Evolutionary conservation across 2,797 vertebrate species (phyloP).

Genomic region (Dipus sagitta): DNA sequence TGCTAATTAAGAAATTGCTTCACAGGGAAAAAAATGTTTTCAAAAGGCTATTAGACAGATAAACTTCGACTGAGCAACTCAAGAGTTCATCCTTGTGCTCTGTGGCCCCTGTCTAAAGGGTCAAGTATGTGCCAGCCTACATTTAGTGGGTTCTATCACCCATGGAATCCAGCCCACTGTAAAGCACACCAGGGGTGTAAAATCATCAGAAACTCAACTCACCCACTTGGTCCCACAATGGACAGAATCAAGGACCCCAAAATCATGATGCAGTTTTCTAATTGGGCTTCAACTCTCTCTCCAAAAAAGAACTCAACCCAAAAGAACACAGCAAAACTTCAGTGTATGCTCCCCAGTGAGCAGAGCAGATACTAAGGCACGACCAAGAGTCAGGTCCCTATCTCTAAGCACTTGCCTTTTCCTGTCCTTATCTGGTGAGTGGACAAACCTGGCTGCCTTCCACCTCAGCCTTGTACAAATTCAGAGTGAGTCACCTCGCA

Average conservation of each 20-base stretch:
- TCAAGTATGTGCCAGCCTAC: neutral
- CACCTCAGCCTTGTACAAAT: neutral
- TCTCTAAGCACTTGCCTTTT: neutral
- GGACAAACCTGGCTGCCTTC: neutral
- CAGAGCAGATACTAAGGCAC: neutral
- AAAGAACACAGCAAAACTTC: neutral
- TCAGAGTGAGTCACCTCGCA: neutral
- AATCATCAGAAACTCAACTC: neutral
- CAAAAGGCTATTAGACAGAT: neutral
- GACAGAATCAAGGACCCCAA: neutral
- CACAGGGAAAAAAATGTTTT: neutral
- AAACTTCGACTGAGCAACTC: neutral
- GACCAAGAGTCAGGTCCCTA: neutral
- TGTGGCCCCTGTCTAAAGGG: neutral
- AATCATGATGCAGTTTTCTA: neutral
- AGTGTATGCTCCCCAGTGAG: neutral
- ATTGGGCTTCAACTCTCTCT: neutral
- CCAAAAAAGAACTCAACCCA: neutral
- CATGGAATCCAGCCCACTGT: neutral
- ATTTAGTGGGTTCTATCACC: neutral
- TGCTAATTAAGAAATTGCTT: slow-evolving; percentile 39
- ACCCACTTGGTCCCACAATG: neutral
- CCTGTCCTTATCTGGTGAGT: neutral
- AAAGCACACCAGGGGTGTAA: neutral
- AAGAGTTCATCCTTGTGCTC: neutral